These are phyloP conservation scores for Iselma pallidipennis DNA, from an alignment of 2,888 invertebrate species.

Conservation along the genomic window DNA sequence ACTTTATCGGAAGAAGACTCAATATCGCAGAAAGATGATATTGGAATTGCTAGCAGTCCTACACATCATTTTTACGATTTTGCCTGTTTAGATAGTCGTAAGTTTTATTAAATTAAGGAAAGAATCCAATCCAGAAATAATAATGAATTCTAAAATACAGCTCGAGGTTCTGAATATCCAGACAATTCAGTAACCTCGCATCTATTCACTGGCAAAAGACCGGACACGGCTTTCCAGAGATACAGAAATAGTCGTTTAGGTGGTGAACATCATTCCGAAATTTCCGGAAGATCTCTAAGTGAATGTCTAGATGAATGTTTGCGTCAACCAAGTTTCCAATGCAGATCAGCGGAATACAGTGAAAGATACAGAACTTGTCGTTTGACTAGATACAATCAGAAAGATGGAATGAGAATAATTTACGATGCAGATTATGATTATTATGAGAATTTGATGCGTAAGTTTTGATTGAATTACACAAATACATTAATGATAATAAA, in stretches of 20 bases:
- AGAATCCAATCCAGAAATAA: neutral
- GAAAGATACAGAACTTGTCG: constrained; percentile 83
- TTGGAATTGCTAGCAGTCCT: constrained; percentile 81
- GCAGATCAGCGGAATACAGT: constrained; percentile 87
- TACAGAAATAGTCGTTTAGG: constrained; percentile 85
- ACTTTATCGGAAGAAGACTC: constrained; percentile 92
- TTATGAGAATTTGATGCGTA: constrained; percentile 91
- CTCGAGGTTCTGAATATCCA: constrained; percentile 86
- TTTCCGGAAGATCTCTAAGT: constrained; percentile 83
- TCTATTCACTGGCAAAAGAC: constrained; percentile 76
- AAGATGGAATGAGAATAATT: constrained; percentile 84
- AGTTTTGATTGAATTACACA: constrained; percentile 54
- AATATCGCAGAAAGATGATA: constrained; percentile 84
- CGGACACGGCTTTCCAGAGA: constrained; percentile 87
- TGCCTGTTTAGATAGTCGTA: constrained; percentile 87
- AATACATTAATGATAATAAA: constrained; percentile 4
- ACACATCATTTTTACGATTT: constrained; percentile 88
- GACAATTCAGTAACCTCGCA: constrained; percentile 86
- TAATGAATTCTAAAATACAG: constrained; percentile 59
- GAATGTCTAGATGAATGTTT: constrained; percentile 90
- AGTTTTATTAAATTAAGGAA: constrained; percentile 55
- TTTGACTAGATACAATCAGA: constrained; percentile 83
- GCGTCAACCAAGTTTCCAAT: constrained; percentile 86
- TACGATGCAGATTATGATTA: constrained; percentile 93
- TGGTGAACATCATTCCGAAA: constrained; percentile 88